Percentiles rank a stretch among this genome's conserved stretches.
These are phyloP conservation scores for Eumeta japonica DNA, from an alignment of 1,140 invertebrate species.

Conservation along the genomic window DNA sequence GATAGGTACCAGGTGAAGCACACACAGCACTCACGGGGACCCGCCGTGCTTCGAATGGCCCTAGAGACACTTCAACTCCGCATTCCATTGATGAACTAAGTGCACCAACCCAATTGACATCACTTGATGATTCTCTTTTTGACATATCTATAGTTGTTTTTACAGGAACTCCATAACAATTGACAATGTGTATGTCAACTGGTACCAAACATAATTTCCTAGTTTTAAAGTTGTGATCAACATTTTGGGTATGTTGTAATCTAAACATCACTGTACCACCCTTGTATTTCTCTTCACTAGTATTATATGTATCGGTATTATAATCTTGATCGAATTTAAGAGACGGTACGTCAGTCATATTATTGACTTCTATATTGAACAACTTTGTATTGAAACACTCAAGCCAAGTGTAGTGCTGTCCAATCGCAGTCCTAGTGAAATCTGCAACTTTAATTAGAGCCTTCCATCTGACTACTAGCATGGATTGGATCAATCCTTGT, in stretches of 20 bases:
- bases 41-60: slow-evolving; percentile 31
- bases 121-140: slow-evolving; percentile 33
- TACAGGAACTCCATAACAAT: slow-evolving; percentile 46
- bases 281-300: slow-evolving; percentile 30
- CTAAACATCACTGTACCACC: slow-evolving; percentile 52
- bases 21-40: slow-evolving; percentile 35
- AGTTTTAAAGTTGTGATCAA: slow-evolving; percentile 56
- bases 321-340: slow-evolving; percentile 29
- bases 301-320: slow-evolving; percentile 20
- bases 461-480: slow-evolving; percentile 59
- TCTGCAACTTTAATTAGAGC: slow-evolving; percentile 35
- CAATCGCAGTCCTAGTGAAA: slow-evolving; percentile 38
- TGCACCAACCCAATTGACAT: slow-evolving; percentile 42
- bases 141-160: slow-evolving; percentile 48
- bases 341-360: slow-evolving; percentile 11
- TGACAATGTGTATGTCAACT: slow-evolving; percentile 54
- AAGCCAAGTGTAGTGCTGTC: slow-evolving; percentile 56
- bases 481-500: slow-evolving; percentile 42
- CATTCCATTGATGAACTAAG: slow-evolving; percentile 25
- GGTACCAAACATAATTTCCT: slow-evolving; percentile 57
- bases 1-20: slow-evolving; percentile 45
- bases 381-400: slow-evolving; percentile 42
- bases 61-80: slow-evolving; percentile 35
- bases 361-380: slow-evolving; percentile 21
- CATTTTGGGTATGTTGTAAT: slow-evolving; percentile 50